These are phyloP conservation scores for Nomada hirtipes DNA, from an alignment of 2,888 invertebrate species.

Conservation along the genomic window DNA sequence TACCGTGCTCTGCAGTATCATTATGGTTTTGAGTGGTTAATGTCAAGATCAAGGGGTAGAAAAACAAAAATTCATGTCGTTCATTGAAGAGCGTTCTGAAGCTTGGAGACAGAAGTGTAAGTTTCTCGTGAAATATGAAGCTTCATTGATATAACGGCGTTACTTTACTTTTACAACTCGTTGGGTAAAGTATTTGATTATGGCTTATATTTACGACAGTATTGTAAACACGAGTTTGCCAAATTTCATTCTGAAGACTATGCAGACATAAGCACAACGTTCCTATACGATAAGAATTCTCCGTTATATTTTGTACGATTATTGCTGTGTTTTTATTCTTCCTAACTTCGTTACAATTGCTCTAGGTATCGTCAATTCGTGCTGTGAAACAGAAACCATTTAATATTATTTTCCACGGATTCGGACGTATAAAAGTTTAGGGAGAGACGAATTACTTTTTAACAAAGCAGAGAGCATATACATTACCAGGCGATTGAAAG, in stretches of 20 bases:
- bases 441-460: not conserved
- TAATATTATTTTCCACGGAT: slow-evolving; percentile 1
- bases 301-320: slow-evolving; percentile 23
- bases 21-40: slow-evolving; percentile 18
- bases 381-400: slow-evolving; percentile 1
- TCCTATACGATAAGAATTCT: slow-evolving; percentile 30
- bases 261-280: slow-evolving; percentile 28
- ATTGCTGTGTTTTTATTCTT: slow-evolving; percentile 10
- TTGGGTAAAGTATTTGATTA: not conserved
- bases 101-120: not conserved
- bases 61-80: not conserved
- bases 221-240: not conserved
- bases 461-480: not conserved
- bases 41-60: not conserved
- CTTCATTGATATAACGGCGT: not conserved
- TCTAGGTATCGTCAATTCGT: not conserved
- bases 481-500: not conserved
- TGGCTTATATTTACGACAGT: slow-evolving; percentile 7
- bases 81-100: not conserved
- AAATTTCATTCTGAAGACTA: slow-evolving; percentile 17
- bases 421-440: slow-evolving; percentile 5
- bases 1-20: slow-evolving; percentile 56
- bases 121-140: not conserved
- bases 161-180: not conserved
- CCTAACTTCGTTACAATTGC: slow-evolving; percentile 1